Evolutionary conservation across 2,113 vertebrate genomes (phyloP), one percentile per base, ranked within the genome.

Genomic region (Vidua macroura): DNA sequence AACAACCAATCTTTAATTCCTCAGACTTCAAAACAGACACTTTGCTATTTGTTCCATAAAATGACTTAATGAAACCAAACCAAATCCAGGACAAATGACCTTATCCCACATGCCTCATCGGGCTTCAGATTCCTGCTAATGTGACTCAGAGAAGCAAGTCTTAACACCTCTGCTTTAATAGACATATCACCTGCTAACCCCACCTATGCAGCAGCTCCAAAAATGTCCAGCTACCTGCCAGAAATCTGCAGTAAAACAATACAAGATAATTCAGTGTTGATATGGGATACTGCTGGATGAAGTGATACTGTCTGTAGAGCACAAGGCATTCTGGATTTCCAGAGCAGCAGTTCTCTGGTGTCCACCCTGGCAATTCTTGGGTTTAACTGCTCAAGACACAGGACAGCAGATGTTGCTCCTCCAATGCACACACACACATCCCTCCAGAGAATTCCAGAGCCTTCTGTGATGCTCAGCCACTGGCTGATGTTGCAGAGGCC

Each of bases 1-100:
- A 88, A 72, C 33, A 30, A 33, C 30, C 46, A 56, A 39, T 51
- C 20, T 60, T 49, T 4, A 6, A 43, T 63, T 74, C 53, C 51
- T 48, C 27, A 18, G 20, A 21, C 52, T 83, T 72, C 10, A 5
- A 58, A 92, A 75, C 1, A 70, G 44, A 66, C 66, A 63, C 14
- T 75, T 58, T 1, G 5, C 44, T 51, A 46, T 68, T 30, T 69
- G 46, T 48, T 85, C 66, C 28, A 11, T 28, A 53, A 63, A 90
- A 58, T 1, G 3, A 20, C 67, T 82, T 66, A 63, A 93, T 35
- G 60, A 92, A 94, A 88, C 37, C 64, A 92, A 89, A 77, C 43
- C 52, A 92, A 94, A 93, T 66, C 69, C 91, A 94, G 92, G 90
- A 96, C 83, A 93, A 86, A 33, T 83, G 73, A 77, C 92, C 92